Evolutionary conservation across 2,797 vertebrate species (phyloP).

Genomic region (Stomatorhinus walkeri): DNA sequence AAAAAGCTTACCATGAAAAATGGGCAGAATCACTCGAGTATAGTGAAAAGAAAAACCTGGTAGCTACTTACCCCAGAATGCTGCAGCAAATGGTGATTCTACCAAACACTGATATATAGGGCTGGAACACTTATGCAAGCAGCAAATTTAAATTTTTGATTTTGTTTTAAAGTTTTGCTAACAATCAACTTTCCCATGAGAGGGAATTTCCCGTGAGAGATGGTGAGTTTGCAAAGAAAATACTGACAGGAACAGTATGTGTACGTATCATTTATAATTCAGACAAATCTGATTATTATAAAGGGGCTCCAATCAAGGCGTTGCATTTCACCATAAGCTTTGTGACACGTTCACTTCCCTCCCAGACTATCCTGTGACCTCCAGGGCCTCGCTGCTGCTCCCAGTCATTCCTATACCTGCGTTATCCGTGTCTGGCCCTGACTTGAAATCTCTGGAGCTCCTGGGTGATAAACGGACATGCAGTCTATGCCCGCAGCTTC

Average conservation of each 20-base stretch:
- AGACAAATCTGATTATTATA: neutral
- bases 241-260: neutral
- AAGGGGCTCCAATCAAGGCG: neutral
- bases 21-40: neutral
- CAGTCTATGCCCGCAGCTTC: conserved; percentile 73
- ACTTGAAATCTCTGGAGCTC: conserved; percentile 49
- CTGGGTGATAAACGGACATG: conserved; percentile 75
- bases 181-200: neutral
- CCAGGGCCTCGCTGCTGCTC: neutral
- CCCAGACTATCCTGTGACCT: neutral
- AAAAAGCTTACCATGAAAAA: neutral
- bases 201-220: neutral
- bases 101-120: neutral
- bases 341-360: neutral
- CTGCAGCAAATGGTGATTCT: neutral
- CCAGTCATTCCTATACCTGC: neutral
- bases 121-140: neutral
- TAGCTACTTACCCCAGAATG: neutral
- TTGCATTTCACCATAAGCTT: neutral
- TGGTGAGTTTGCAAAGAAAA: neutral
- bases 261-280: neutral
- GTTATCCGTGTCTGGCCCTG: neutral
- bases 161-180: neutral
- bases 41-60: neutral
- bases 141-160: neutral